A percentile compares a stretch with the other conserved stretches of the same genome.
phyloP scores from a whole-genome alignment of 2,888 invertebrate genomes.

The Spilosoma lubricipeda region DNA sequence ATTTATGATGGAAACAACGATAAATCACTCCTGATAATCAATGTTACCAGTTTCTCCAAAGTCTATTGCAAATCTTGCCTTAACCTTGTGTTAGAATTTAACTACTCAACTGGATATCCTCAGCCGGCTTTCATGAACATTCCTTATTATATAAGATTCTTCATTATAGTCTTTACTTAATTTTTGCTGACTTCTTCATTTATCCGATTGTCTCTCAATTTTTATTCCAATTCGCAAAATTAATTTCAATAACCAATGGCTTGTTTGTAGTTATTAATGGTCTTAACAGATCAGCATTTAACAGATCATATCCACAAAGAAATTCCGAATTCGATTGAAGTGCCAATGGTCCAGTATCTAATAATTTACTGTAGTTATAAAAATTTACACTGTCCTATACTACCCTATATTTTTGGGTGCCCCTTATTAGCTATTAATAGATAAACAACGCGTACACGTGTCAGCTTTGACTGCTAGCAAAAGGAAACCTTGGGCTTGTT shows the following conservation, averaged over 20 bases:
- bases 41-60: not conserved
- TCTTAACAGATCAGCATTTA: not conserved
- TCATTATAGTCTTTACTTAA: too few species aligned
- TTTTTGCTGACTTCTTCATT: too few species aligned
- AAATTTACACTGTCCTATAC: conserved; percentile 47
- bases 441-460: conserved; percentile 63
- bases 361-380: not conserved
- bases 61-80: not conserved
- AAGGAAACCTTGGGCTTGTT: not conserved
- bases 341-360: not conserved
- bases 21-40: not conserved
- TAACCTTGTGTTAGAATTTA: not conserved
- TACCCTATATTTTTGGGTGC: conserved; percentile 48
- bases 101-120: not conserved
- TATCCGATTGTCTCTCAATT: not conserved
- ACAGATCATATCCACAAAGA: too few species aligned
- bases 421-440: conserved; percentile 76
- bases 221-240: not conserved
- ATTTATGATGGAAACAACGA: not conserved
- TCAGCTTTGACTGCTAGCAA: conserved; percentile 10
- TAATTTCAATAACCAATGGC: not conserved
- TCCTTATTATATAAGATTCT: not conserved
- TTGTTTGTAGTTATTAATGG: not conserved
- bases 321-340: not conserved
- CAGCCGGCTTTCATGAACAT: not conserved